Base-by-base conservation (phyloP, 2,797 vertebrate species). In the Paguma larvata region DNA sequence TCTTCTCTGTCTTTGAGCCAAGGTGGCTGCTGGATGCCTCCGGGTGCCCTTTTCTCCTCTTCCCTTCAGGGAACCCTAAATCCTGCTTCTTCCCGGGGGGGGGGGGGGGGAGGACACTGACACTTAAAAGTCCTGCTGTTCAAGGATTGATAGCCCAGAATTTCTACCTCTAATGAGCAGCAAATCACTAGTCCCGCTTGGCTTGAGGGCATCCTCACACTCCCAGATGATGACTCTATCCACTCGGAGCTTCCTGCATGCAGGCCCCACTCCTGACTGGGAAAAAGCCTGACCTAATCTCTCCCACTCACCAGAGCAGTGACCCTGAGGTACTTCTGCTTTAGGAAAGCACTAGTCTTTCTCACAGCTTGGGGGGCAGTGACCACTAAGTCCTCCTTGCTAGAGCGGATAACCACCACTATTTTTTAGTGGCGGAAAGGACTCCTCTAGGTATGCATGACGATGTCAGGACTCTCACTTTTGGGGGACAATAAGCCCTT, bases 341-440 rank as follows among this genome's bases (percentile, higher is more conserved):
- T 75, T 56, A 67, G 14, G 25, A 85, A 95, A 92, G 38, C 67
- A 63, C 34, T 94, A 56, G 72, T 38, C 27, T 86, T 67, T 83
- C 46, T 85, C 51, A 84, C 56, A 94, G 30, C 65, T 25, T 62
- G 30, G 72, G 72, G 32, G 1, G 32, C 4, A 85, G 16, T 78
- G 48, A 89, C n/a, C 34, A 94, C 79, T 94, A 73, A 65, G 84
- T 86, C 41, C 48, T 89, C 79, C 6, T 72, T 30, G 15, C 38
- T n/a, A 53, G 16, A 87, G 18, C 73, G 53, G 30, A 13, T 86
- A 88, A 93, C 48, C 38, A 70, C 75, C 94, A 94, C 83, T 93
- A 51, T 25, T 67, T 91, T 95, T 91, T 77, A 59, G 77, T 96
- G 92, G 96, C 75, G 93, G 32, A 95, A 94, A 94, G 73, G 62